These are phyloP conservation scores for Cerastis rubricosa DNA, from an alignment of 2,888 invertebrate genomes.

Conservation along the genomic window DNA sequence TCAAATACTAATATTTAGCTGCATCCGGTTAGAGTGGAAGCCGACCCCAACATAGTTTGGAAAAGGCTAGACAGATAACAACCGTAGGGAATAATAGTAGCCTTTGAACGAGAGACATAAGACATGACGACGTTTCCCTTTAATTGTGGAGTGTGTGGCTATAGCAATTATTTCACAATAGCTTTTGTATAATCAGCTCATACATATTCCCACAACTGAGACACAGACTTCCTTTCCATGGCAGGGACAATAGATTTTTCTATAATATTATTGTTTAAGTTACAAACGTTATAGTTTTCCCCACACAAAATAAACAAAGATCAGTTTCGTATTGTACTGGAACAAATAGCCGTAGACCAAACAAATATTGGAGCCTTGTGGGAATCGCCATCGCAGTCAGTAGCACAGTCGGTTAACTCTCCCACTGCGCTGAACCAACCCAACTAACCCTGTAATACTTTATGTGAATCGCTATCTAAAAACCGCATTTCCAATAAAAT, in stretches of 20 bases:
- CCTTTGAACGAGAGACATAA: neutral
- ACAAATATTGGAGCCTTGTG: conserved; percentile 8
- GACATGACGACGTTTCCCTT: neutral
- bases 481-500: conserved; percentile 36
- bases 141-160: neutral
- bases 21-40: neutral
- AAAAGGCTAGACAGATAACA: neutral
- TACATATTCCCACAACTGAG: neutral
- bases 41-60: neutral
- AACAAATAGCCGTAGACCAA: conserved; percentile 26
- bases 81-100: neutral
- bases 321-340: conserved; percentile 21
- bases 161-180: neutral
- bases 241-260: conserved; percentile 7
- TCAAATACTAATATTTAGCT: neutral
- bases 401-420: neutral
- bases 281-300: neutral
- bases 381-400: conserved; percentile 12
- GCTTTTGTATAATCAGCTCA: neutral
- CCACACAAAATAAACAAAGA: conserved; percentile 19
- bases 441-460: neutral
- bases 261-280: conserved; percentile 4
- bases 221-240: neutral
- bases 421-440: conserved; percentile 6
- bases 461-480: conserved; percentile 21